phyloP scores from a whole-genome alignment of 2,888 invertebrate species.

The Melanophora roralis region DNA sequence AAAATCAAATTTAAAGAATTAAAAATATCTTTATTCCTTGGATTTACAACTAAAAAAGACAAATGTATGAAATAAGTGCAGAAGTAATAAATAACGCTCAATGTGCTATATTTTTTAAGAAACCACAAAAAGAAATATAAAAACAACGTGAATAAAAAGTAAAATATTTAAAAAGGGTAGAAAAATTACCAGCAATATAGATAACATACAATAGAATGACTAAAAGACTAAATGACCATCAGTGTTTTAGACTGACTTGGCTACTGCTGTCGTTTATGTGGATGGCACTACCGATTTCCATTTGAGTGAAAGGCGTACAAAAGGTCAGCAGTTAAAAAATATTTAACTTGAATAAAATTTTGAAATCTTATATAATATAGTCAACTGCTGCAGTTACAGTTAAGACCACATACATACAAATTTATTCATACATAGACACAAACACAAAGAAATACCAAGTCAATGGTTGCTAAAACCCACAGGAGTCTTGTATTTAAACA shows the following conservation, averaged over 20 bases:
- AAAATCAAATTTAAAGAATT: too few species aligned
- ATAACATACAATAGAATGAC: constrained; percentile 25
- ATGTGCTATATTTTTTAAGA: neutral
- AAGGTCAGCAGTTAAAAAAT: constrained; percentile 35
- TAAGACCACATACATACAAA: too few species aligned
- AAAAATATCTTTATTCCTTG: too few species aligned
- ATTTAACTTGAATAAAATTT: constrained; percentile 49
- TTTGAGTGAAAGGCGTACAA: constrained; percentile 20
- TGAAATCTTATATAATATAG: constrained; percentile 36
- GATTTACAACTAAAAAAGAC: too few species aligned
- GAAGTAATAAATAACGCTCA: constrained; percentile 15
- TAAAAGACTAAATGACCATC: neutral
- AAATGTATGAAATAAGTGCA: too few species aligned
- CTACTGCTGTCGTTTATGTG: constrained; percentile 9
- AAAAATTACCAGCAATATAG: constrained; percentile 25
- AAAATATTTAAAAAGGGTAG: constrained; percentile 18
- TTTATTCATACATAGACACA: neutral
- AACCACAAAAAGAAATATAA: constrained; percentile 20
- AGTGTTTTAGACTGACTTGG: neutral
- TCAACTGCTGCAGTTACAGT: constrained; percentile 42
- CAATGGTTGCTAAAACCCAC: constrained; percentile 14
- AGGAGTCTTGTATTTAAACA: constrained; percentile 1
- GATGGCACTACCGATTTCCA: neutral
- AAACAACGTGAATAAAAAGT: neutral
- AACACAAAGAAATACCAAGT: constrained; percentile 22